These are phyloP conservation scores for Carterocephalus palaemon DNA, from an alignment of 2,888 invertebrate genomes.

Conservation along the genomic window DNA sequence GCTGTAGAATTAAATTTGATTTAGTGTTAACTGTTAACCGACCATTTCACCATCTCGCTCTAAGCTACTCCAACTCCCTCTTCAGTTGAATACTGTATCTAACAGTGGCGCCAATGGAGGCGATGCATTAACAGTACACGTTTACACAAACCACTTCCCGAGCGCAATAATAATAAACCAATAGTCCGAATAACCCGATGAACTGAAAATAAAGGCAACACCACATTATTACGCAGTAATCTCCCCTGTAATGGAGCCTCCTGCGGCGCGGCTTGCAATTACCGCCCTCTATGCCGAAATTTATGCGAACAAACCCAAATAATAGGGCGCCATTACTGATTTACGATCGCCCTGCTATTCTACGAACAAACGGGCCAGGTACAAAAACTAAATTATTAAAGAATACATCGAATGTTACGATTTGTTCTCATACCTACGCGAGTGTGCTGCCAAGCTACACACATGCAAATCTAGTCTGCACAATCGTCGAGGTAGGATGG, in stretches of 20 bases:
- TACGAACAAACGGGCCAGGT: slow-evolving; percentile 58
- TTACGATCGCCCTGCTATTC: slow-evolving; percentile 63
- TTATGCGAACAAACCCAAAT: slow-evolving; percentile 64
- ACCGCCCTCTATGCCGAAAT: slow-evolving; percentile 46
- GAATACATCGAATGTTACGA: slow-evolving; percentile 13
- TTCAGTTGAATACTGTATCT: too few species aligned
- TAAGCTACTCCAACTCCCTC: too few species aligned
- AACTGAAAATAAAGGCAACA: slow-evolving; percentile 21
- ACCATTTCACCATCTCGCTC: too few species aligned
- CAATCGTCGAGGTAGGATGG: too few species aligned
- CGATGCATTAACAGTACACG: too few species aligned
- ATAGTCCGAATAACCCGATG: slow-evolving; percentile 13
- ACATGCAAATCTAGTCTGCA: slow-evolving; percentile 27
- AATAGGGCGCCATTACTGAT: slow-evolving; percentile 74
- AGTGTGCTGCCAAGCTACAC: neutral
- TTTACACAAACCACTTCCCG: neutral
- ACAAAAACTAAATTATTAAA: slow-evolving; percentile 51
- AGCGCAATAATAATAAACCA: slow-evolving; percentile 3
- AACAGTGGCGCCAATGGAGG: too few species aligned
- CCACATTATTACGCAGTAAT: slow-evolving; percentile 22
- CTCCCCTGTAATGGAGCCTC: slow-evolving; percentile 30
- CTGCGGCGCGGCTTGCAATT: slow-evolving; percentile 37
- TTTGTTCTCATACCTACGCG: neutral
- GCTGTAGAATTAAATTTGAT: too few species aligned
- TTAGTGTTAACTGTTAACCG: too few species aligned